Conservation (phyloP, 2,888 invertebrate genomes). For the Tanypteryx hageni region DNA sequence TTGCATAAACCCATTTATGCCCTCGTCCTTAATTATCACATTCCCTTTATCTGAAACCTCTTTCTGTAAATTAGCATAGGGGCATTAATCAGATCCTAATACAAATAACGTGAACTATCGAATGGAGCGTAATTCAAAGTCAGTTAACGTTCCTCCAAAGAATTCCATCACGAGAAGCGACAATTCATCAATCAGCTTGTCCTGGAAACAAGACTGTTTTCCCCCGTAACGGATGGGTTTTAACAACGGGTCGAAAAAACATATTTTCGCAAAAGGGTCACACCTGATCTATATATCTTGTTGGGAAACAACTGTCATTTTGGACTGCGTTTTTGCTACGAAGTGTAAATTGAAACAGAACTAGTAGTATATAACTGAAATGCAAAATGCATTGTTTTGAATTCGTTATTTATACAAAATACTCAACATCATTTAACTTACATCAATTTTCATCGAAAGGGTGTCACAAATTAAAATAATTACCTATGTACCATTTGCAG, state of each 20-base stretch:
- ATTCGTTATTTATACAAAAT: too few species aligned
- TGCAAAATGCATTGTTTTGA: too few species aligned
- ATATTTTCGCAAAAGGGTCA: neutral
- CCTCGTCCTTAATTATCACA: neutral
- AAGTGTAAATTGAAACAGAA: neutral
- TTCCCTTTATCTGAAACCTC: neutral
- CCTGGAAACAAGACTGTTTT: neutral
- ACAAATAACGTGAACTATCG: slow-evolving; percentile 12
- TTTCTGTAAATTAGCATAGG: neutral
- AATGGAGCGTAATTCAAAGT: slow-evolving; percentile 25
- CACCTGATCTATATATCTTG: neutral
- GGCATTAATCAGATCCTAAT: neutral
- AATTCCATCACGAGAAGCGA: slow-evolving; percentile 25
- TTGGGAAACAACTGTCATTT: neutral
- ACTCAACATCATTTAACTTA: too few species aligned
- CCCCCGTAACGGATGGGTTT: neutral
- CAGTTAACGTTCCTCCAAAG: neutral
- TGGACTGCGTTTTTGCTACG: neutral
- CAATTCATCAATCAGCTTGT: slow-evolving; percentile 34
- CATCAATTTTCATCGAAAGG: too few species aligned
- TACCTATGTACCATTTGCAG: too few species aligned
- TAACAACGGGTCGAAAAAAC: neutral
- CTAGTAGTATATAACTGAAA: neutral
- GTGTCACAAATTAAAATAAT: too few species aligned
- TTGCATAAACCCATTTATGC: neutral